Conservation (phyloP, 1,140 invertebrate genomes). For the Drosophila azteca region DNA sequence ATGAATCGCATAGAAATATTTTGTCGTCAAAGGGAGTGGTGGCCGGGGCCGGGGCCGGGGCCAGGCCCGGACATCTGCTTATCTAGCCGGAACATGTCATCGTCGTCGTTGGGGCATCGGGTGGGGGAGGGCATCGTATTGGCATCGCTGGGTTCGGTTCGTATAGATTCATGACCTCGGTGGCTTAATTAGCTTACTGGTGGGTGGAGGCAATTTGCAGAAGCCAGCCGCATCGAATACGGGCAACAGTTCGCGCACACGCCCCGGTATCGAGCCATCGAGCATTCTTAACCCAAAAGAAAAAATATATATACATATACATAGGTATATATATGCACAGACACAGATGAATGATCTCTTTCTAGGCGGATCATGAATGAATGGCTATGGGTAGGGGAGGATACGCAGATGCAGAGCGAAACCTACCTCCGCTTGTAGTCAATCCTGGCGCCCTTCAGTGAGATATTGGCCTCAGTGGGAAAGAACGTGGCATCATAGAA, state of each 20-base stretch:
- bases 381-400: neutral
- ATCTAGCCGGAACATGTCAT: slow-evolving; percentile 61
- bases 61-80: slow-evolving; percentile 21
- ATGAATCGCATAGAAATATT: slow-evolving; percentile 28
- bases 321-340: no score
- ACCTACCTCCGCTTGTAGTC: slow-evolving; percentile 85
- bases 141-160: slow-evolving; percentile 11
- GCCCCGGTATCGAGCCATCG: slow-evolving; percentile 86
- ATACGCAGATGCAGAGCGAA: no score
- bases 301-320: no score
- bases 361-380: no score
- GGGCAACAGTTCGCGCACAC: slow-evolving; percentile 90
- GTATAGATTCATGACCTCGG: slow-evolving; percentile 71
- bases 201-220: slow-evolving; percentile 90
- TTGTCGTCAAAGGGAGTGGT: slow-evolving; percentile 19
- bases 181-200: slow-evolving; percentile 91
- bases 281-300: slow-evolving; percentile 83
- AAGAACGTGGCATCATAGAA: slow-evolving; percentile 94
- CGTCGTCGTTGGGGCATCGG: slow-evolving; percentile 1
- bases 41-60: neutral
- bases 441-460: slow-evolving; percentile 84
- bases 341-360: no score
- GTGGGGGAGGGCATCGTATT: slow-evolving; percentile 5
- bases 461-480: slow-evolving; percentile 90
- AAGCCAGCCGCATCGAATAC: slow-evolving; percentile 93